Base-by-base conservation (phyloP, 2,113 vertebrate species). In the Podarcis muralis region DNA sequence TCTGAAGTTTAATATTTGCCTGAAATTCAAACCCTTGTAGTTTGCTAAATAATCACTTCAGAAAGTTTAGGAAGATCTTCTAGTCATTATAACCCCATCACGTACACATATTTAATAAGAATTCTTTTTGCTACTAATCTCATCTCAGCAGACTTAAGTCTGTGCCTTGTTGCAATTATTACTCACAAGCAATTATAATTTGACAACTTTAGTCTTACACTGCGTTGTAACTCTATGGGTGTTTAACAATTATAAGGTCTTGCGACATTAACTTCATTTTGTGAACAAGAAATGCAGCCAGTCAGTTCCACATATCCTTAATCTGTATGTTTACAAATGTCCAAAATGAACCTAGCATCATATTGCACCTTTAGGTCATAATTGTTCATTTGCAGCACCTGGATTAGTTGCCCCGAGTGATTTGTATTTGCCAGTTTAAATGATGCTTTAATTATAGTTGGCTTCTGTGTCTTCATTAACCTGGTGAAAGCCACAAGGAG, bases 91-190 rank as follows among this genome's bases (percentile, higher is more conserved):
- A 93, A 84, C 82, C 84, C 85, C 88, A 93, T 90, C 81, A 91
- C 78, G 85, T 25, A 48, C 78, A 86, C 40, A 72, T 5, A 59
- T 87, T 92, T 91, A 92, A 81, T 43, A 92, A 37, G 84, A 53
- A 91, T 68, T 88, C 90, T 92, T 92, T 84, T 77, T 87, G 90
- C 86, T 81, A 86, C 89, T 95, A 92, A 96, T 94, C 93, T 96
- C 88, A 87, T 75, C 37, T 93, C 6, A 0, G 37, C 84, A 95
- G 90, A 92, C 25, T 91, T 86, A 90, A 53, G 86, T 84, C 88
- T 48, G 88, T 93, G 89, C 86, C 86, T 91, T 92, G 92, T 90
- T 95, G 84, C 78, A 85, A 78, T 74, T 90, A 43, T 92, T 94
- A 93, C 94, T 93, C 92, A 93, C 92, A 81, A 88, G 86, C 85